phyloP scores from a whole-genome alignment of 2,888 invertebrate species.

The Drosophila algonquin region DNA sequence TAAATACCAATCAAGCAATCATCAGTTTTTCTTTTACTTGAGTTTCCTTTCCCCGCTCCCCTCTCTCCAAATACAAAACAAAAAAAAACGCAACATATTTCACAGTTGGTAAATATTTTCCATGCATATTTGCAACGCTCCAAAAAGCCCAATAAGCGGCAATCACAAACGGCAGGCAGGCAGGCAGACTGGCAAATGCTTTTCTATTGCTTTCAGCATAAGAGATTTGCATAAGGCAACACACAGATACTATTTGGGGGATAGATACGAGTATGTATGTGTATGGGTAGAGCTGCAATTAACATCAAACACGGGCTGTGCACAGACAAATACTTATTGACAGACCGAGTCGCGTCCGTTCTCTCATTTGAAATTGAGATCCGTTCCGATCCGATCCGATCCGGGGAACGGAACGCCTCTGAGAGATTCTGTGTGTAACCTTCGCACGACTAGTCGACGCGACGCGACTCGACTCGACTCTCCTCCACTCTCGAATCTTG shows the following conservation, averaged over 20 bases:
- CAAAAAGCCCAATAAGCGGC: conserved; percentile 75
- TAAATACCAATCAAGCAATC: conserved; percentile 1
- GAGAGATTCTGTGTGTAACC: conserved; percentile 56
- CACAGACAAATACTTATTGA: conserved; percentile 48
- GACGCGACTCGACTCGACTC: no score
- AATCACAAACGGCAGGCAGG: conserved; percentile 65
- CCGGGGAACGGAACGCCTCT: conserved; percentile 31
- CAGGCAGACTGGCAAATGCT: conserved; percentile 21
- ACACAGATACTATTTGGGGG: neutral
- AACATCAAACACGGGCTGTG: conserved; percentile 31
- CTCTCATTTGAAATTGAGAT: conserved; percentile 39
- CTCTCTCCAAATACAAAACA: neutral
- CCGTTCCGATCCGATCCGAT: neutral
- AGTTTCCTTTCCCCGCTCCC: neutral
- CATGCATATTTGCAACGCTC: conserved; percentile 77
- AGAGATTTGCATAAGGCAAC: conserved; percentile 42
- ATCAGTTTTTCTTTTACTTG: neutral
- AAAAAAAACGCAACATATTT: conserved; percentile 44
- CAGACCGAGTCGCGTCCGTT: conserved; percentile 43
- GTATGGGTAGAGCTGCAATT: conserved; percentile 32
- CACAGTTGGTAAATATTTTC: conserved; percentile 51
- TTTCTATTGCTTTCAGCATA: conserved; percentile 32
- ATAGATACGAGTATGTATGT: neutral
- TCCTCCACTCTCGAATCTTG: neutral
- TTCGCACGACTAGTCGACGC: conserved; percentile 43